Evolutionary conservation across 2,797 vertebrate species (phyloP).

Genomic region (Selene dorsalis): DNA sequence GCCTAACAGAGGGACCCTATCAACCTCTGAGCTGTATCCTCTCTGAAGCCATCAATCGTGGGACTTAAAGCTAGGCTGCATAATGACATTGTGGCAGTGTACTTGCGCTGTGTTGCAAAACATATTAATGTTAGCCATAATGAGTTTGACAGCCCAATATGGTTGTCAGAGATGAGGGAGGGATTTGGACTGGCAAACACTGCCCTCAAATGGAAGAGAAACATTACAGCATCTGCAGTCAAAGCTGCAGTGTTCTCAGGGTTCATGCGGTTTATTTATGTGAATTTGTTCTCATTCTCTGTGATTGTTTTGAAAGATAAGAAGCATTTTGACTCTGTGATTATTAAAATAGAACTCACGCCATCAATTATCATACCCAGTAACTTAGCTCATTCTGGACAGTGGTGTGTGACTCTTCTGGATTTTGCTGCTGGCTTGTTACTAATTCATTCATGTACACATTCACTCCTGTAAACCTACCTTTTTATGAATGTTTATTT

Average conservation of each 20-base stretch:
- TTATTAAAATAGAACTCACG: slow-evolving; percentile 36
- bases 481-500: not conserved
- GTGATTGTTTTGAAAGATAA: slow-evolving; percentile 15
- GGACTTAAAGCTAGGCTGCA: slow-evolving; percentile 77
- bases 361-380: slow-evolving; percentile 4
- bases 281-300: slow-evolving; percentile 12
- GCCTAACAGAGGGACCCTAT: slow-evolving; percentile 81
- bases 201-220: slow-evolving; percentile 82
- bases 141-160: slow-evolving; percentile 81
- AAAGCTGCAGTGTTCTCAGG: slow-evolving; percentile 52
- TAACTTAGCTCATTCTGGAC: not conserved
- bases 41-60: slow-evolving; percentile 82
- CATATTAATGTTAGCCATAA: slow-evolving; percentile 82
- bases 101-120: slow-evolving; percentile 79
- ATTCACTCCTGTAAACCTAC: not conserved
- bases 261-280: slow-evolving; percentile 38
- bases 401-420: not conserved
- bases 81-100: slow-evolving; percentile 83
- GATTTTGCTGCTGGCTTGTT: slow-evolving; percentile 15
- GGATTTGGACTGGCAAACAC: slow-evolving; percentile 66
- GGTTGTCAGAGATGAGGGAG: slow-evolving; percentile 57
- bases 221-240: slow-evolving; percentile 58
- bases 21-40: slow-evolving; percentile 79
- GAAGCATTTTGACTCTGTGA: slow-evolving; percentile 26
- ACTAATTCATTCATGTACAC: slow-evolving; percentile 10